Base-by-base conservation (phyloP, 2,888 invertebrate genomes). In the Chydorus sphaericus region DNA sequence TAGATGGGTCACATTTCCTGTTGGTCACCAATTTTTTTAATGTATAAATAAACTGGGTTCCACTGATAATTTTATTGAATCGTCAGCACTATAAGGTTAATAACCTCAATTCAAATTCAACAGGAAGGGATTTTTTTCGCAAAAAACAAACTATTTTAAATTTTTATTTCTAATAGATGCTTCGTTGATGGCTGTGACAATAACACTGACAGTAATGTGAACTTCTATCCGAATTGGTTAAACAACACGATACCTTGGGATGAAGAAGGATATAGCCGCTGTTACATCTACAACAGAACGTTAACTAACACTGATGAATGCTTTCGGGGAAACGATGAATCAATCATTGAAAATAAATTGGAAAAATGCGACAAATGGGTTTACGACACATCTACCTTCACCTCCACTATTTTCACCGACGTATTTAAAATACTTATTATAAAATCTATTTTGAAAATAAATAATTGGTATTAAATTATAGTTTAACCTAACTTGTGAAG, bases 401-500 rank as follows among this genome's bases (percentile, higher is more conserved):
- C 10, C 4, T 49, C 49, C 10, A 49, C 49, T n/a, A 16, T 49
- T 4, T 23, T 49, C 5, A 49, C 49, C 11, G 49, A 49, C n/a
- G 49, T 49, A 49, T 2, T 4, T 20, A 18, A 5, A 23, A 20
- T 33, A 11, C 10, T 11, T 11, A 11, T 11, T n/a, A 33, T 33
- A n/a, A 11, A 11, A 33, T 33, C n/a, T n/a, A 48, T 20, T 5
- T 18, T 18, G 5, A 16, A 48, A 18, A 16, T 48, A 16, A 16
- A 3, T 20, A 20, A 18, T 20, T 20, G 26, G 14, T 16, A 48
- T 4, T 33, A 10, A 10, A 20, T 16, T 18, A 4, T 6, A 63
- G 56, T 58, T 78, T 78, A 65, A 80, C 83, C 63, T 75, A 75
- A 59, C 77, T 78, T 68, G 54, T 28, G 54, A 44, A 10, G 39